A percentile compares a stretch with the other conserved stretches of the same genome.
Conservation (phyloP, 2,888 invertebrate genomes). For the Gisinianus flammeolus region DNA sequence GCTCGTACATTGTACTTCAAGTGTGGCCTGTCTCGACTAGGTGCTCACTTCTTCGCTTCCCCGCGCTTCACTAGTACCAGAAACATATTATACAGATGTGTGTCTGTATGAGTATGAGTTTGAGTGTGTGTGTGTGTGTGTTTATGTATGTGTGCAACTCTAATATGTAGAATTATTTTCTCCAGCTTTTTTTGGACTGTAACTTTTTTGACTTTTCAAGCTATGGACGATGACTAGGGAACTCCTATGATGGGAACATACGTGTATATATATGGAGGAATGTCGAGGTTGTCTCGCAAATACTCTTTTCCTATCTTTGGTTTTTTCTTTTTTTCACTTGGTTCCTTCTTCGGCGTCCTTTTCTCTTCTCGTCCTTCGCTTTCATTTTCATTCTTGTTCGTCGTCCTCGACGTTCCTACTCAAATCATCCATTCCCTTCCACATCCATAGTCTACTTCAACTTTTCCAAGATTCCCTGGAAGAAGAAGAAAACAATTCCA, state of each 20-base stretch:
- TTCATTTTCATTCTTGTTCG: background rate
- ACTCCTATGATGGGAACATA: too few species aligned
- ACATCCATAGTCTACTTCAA: background rate
- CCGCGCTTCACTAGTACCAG: constrained; percentile 22
- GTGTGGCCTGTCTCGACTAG: constrained; percentile 37
- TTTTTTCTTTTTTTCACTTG: background rate
- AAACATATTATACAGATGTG: too few species aligned
- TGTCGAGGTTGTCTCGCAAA: background rate
- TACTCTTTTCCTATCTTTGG: background rate
- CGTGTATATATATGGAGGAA: background rate
- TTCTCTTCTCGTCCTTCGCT: constrained; percentile 1
- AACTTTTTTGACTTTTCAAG: background rate
- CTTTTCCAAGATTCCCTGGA: background rate
- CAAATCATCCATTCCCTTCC: constrained; percentile 25
- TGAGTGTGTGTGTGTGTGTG: background rate
- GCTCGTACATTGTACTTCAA: constrained; percentile 44
- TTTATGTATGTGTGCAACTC: background rate
- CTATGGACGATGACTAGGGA: background rate
- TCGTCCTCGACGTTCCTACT: background rate
- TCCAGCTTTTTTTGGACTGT: background rate
- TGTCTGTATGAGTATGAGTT: background rate
- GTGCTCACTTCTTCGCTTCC: constrained; percentile 34
- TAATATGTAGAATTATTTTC: background rate
- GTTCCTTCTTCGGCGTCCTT: constrained; percentile 4
- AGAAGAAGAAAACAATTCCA: background rate